phyloP scores from a whole-genome alignment of 1,140 invertebrate species.

The Pseudomyrmex dendroicus region DNA sequence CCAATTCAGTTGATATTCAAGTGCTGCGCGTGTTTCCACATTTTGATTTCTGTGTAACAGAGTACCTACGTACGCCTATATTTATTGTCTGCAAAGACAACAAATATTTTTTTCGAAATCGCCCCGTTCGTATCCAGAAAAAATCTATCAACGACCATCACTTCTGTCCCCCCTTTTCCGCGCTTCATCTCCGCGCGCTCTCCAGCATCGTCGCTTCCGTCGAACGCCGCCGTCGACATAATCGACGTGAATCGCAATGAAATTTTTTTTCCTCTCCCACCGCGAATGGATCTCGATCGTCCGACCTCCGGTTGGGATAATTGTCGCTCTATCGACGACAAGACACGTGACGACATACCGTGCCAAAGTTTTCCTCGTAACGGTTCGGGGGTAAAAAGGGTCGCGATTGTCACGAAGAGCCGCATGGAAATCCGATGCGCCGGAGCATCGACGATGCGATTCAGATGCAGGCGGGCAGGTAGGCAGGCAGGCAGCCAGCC shows the following conservation, averaged over 20 bases:
- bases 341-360: slow-evolving; percentile 65
- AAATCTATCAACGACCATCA: slow-evolving; percentile 65
- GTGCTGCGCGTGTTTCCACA: slow-evolving; percentile 74
- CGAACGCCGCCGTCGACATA: slow-evolving; percentile 46
- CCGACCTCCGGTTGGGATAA: slow-evolving; percentile 68
- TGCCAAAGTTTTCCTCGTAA: slow-evolving; percentile 73
- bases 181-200: not conserved
- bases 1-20: slow-evolving; percentile 76
- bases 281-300: slow-evolving; percentile 74
- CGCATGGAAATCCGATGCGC: slow-evolving; percentile 75
- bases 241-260: slow-evolving; percentile 59
- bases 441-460: slow-evolving; percentile 74
- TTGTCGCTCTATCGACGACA: slow-evolving; percentile 66
- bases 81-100: slow-evolving; percentile 73
- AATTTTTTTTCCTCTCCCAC: slow-evolving; percentile 71
- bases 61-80: slow-evolving; percentile 58
- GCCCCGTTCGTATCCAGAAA: slow-evolving; percentile 68
- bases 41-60: slow-evolving; percentile 75
- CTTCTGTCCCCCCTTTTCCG: slow-evolving; percentile 23
- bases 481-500: slow-evolving; percentile 55
- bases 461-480: slow-evolving; percentile 64
- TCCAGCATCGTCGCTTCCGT: slow-evolving; percentile 23
- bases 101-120: slow-evolving; percentile 73
- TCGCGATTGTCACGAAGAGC: slow-evolving; percentile 73
- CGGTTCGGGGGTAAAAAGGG: slow-evolving; percentile 64